Percentiles rank a stretch among this genome's conserved stretches.
phyloP scores from a whole-genome alignment of 2,113 vertebrate species.

The Anguilla rostrata region DNA sequence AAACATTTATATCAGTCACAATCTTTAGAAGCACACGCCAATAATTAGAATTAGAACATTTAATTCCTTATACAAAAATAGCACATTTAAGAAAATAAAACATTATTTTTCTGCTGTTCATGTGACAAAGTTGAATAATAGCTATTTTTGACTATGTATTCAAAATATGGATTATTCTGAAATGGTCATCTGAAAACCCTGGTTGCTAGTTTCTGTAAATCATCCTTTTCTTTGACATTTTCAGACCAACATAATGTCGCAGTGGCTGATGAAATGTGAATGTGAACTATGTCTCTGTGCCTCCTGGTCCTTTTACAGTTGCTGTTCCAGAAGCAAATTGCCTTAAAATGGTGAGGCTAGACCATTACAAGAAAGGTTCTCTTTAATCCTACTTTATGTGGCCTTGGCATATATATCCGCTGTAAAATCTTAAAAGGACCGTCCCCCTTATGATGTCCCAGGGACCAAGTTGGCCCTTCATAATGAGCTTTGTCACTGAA shows the following conservation, averaged over 20 bases:
- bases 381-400: slow-evolving; percentile 30
- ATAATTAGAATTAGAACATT: too few relatives aligned
- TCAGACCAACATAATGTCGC: slow-evolving; percentile 24
- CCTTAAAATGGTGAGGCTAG: slow-evolving; percentile 54
- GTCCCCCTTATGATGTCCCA: slow-evolving; percentile 35
- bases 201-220: too few relatives aligned
- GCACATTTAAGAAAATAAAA: too few relatives aligned
- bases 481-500: slow-evolving; percentile 11
- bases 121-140: too few relatives aligned
- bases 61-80: too few relatives aligned
- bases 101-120: too few relatives aligned
- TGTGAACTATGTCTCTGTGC: slow-evolving; percentile 30
- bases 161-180: too few relatives aligned
- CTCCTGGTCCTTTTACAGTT: slow-evolving; percentile 15
- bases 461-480: slow-evolving; percentile 26
- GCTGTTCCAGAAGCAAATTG: slow-evolving; percentile 41
- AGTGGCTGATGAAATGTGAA: neutral
- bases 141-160: too few relatives aligned
- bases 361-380: slow-evolving; percentile 41
- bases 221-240: neutral
- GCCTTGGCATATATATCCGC: slow-evolving; percentile 18
- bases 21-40: too few relatives aligned
- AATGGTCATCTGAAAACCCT: too few relatives aligned
- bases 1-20: neutral
- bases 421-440: slow-evolving; percentile 36